Evolutionary conservation across 2,797 vertebrate genomes (phyloP).

Genomic region (Hemitrygon akajei): DNA sequence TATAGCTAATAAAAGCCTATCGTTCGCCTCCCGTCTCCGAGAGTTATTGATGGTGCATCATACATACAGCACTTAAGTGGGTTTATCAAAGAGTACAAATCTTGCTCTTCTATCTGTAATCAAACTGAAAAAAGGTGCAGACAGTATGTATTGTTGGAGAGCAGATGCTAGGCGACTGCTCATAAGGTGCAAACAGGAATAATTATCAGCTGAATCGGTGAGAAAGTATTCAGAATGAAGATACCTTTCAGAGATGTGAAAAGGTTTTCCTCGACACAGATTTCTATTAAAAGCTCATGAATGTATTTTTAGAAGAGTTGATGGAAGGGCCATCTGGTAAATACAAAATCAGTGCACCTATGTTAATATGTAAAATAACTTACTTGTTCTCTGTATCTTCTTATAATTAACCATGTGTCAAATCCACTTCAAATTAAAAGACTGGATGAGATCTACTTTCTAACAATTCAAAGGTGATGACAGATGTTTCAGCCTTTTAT

Average conservation of each 20-base stretch:
- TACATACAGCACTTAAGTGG: too few relatives aligned
- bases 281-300: conserved; percentile 9
- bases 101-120: background rate
- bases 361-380: background rate
- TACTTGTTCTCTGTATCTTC: background rate
- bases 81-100: background rate
- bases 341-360: background rate
- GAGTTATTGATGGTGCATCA: too few relatives aligned
- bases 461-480: background rate
- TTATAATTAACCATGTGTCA: background rate
- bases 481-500: background rate
- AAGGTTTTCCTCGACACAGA: background rate
- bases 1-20: too few relatives aligned
- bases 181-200: background rate
- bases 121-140: background rate
- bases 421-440: background rate
- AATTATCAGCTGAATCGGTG: background rate
- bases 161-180: background rate
- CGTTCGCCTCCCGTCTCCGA: too few relatives aligned
- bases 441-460: background rate
- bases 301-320: background rate
- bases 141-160: background rate
- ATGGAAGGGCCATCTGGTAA: conserved; percentile 19
- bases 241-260: background rate
- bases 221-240: background rate